Conservation (phyloP, 1,140 invertebrate genomes). For the Diabrotica virgifera region DNA sequence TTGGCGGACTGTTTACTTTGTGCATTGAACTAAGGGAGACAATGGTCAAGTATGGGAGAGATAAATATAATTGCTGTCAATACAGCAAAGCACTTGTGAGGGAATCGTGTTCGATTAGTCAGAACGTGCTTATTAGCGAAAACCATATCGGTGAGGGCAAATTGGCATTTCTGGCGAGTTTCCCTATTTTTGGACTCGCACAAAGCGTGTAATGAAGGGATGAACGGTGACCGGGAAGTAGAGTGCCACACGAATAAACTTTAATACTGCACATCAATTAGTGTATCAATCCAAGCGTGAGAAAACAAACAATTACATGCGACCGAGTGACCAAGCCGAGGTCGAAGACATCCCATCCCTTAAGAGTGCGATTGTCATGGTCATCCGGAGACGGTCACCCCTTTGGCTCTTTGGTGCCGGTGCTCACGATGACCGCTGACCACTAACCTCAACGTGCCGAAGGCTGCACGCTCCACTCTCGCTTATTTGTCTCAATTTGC, state of each 20-base stretch:
- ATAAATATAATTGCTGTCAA: conserved; percentile 36
- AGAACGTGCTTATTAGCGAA: conserved; percentile 38
- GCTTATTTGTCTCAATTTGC: conserved; percentile 42
- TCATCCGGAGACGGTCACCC: conserved; percentile 41
- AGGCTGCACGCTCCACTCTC: conserved; percentile 26
- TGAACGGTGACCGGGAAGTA: conserved; percentile 6
- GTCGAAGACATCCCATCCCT: conserved; percentile 39
- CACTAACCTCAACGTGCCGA: conserved; percentile 9
- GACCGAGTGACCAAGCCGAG: conserved; percentile 32
- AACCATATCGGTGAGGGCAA: conserved; percentile 37
- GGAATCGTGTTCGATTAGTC: conserved; percentile 23
- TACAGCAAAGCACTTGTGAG: conserved; percentile 23
- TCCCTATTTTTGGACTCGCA: conserved; percentile 37
- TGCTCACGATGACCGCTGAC: conserved; percentile 38
- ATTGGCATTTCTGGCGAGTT: conserved; percentile 37
- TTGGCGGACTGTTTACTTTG: neutral
- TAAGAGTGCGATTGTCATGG: conserved; percentile 44
- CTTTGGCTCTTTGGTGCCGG: conserved; percentile 30
- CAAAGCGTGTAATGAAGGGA: conserved; percentile 23
- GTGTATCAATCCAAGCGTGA: conserved; percentile 5
- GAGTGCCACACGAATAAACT: neutral
- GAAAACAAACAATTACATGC: conserved; percentile 47
- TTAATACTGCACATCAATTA: conserved; percentile 8
- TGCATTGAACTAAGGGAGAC: conserved; percentile 13
- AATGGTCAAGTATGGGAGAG: conserved; percentile 30